Evolutionary conservation across 1,140 invertebrate genomes (phyloP), one percentile per base, ranked within the genome.

Genomic region (Calephelis virginiensis): DNA sequence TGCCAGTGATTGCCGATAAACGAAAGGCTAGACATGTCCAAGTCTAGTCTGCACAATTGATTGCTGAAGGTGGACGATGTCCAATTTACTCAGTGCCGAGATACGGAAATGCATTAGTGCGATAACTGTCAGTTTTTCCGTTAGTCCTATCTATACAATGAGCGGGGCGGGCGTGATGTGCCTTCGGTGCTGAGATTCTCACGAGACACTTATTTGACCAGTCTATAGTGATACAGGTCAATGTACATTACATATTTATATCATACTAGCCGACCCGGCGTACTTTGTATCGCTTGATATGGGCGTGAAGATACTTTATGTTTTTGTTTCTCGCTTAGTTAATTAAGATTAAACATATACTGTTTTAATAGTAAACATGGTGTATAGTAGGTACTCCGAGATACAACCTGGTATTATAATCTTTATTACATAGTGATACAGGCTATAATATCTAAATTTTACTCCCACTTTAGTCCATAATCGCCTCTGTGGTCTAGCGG

Each of bases 91-190:
- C 62, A 48, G 62, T 65, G 60, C 70, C 61, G 56, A 64, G 72
- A 72, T 68, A 63, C 63, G 73, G 73, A 75, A 75, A 68, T 75
- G 70, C 73, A 75, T 75, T 75, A 75, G 73, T 56, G 70, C 73
- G 70, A 76, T 82, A 81, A 80, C 73, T 77, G 80, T 78, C 73
- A 69, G 67, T 73, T 74, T 46, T 72, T 75, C 78, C 81, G 80
- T 78, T 76, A 76, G 61, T 62, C 66, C 66, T 66, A 72, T 72
- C 53, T 59, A 59, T n/a, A 59, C 53, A 59, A 59, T 59, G 53
- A 59, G 53, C n/a, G 53, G 53, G 53, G 28, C 53, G 37, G 53
- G 53, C 53, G 56, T 59, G 56, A 37, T 13, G 56, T 38, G 56
- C 56, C 56, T 59, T 38, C 28, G 28, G 10, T 37, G 56, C 28